Percentiles rank a stretch among this genome's conserved stretches.
phyloP scores from a whole-genome alignment of 2,797 vertebrate species.

The Microchirus variegatus region DNA sequence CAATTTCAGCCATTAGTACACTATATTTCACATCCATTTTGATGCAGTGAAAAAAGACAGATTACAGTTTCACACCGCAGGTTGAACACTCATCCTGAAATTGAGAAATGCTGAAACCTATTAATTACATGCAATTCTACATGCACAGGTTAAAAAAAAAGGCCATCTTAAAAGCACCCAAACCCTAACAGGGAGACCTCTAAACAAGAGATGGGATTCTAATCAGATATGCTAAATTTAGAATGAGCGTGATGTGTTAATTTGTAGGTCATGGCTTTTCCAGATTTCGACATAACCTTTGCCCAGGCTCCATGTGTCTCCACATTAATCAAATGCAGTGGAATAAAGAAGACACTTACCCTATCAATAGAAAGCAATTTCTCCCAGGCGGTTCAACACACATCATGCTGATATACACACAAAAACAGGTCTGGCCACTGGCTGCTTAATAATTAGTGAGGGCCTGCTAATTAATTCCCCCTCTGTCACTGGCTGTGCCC shows the following conservation, averaged over 20 bases:
- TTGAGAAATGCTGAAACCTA: slow-evolving; percentile 57
- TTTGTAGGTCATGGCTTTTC: slow-evolving; percentile 76
- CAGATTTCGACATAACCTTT: slow-evolving; percentile 72
- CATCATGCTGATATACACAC: slow-evolving; percentile 60
- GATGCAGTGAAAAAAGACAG: slow-evolving; percentile 65
- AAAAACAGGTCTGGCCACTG: slow-evolving; percentile 65
- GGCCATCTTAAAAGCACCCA: slow-evolving; percentile 58
- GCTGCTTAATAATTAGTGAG: slow-evolving; percentile 77
- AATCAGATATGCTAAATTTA: slow-evolving; percentile 78
- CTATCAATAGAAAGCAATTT: slow-evolving; percentile 69
- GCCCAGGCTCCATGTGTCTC: slow-evolving; percentile 65
- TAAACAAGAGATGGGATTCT: slow-evolving; percentile 69
- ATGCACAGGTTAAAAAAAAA: slow-evolving; percentile 54
- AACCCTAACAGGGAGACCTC: slow-evolving; percentile 54
- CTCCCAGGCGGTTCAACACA: slow-evolving; percentile 64
- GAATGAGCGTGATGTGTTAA: slow-evolving; percentile 61
- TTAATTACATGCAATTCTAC: slow-evolving; percentile 75
- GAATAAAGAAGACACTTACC: slow-evolving; percentile 55
- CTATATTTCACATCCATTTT: slow-evolving; percentile 71
- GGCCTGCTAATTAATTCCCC: slow-evolving; percentile 80
- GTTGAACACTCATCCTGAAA: slow-evolving; percentile 63
- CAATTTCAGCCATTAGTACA: slow-evolving; percentile 72
- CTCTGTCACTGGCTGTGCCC: slow-evolving; percentile 68
- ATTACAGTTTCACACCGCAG: slow-evolving; percentile 62
- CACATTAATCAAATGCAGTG: slow-evolving; percentile 76